Base-by-base conservation (phyloP, 2,113 vertebrate species). In the Plecotus auritus region DNA sequence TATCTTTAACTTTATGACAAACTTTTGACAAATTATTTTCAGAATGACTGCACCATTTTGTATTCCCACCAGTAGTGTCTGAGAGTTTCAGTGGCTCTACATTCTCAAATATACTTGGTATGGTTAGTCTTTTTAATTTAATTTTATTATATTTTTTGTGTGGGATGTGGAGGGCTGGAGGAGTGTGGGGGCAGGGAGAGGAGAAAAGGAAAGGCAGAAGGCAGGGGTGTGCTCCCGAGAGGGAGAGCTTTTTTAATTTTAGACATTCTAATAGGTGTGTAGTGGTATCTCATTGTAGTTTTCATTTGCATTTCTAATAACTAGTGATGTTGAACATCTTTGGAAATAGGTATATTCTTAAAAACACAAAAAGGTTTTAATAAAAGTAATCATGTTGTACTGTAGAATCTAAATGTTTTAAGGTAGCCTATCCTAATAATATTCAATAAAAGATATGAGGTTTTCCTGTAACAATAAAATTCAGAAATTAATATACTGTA, bases 231-330 rank as follows among this genome's bases (percentile, higher is more conserved):
- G 54, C 54, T 56, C 20, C 54, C 2, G 3, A 22, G 54, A 56
- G 54, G 54, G 54, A 56, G 54, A 56, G 54, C 54, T 22, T 26
- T 59, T 51, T 78, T 56, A 78, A 78, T 67, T 82, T 66, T 42
- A 84, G 49, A 86, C 42, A 72, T 83, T 90, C 37, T 83, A 56
- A 67, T 45, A 80, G 22, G 22, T 95, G 28, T 80, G 64, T 73
- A 66, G 40, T 61, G 7, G 10, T 91, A 84, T 85, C 20, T 72
- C 69, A 66, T 1, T 56, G 20, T 76, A 28, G 4, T 76, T 93
- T 91, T 88, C 37, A 93, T 84, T 54, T 92, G 18, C 1, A 64
- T 93, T 91, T 88, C 40, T 88, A 84, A 51, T 67, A 74, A 91
- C 22, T 61, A 59, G 84, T 51, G 20, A 85, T 45, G 30, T 2